Percentiles rank a stretch among this genome's conserved stretches.
Evolutionary conservation across 2,888 invertebrate species (phyloP).

Genomic region (Emmelina monodactyla): DNA sequence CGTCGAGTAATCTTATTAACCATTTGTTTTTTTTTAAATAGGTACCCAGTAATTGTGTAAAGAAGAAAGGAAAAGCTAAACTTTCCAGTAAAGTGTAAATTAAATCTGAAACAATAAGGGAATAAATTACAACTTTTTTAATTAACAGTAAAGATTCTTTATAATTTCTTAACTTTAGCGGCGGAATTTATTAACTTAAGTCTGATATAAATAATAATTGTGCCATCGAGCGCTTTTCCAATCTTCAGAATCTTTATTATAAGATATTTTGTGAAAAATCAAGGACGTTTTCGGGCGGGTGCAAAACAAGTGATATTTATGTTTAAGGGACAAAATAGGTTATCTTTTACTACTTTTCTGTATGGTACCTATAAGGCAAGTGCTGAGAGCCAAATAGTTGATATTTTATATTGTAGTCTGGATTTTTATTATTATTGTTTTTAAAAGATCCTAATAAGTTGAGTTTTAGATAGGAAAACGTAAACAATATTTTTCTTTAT

Average conservation of each 20-base stretch:
- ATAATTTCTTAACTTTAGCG: background rate
- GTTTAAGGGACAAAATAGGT: too few relatives aligned
- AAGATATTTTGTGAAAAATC: too few relatives aligned
- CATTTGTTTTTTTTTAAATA: constrained; percentile 26
- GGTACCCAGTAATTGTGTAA: constrained; percentile 18
- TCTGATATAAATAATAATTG: too few relatives aligned
- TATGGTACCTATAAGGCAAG: too few relatives aligned
- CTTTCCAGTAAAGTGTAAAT: constrained; percentile 3
- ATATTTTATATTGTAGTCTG: too few relatives aligned
- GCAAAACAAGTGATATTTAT: too few relatives aligned
- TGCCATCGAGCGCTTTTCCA: too few relatives aligned
- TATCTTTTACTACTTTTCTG: too few relatives aligned
- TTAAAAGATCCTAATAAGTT: background rate
- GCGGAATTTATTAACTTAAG: background rate
- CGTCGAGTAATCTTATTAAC: constrained; percentile 40
- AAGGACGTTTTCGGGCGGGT: too few relatives aligned
- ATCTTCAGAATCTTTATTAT: too few relatives aligned
- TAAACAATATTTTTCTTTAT: background rate
- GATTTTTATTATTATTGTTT: too few relatives aligned
- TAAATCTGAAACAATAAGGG: constrained; percentile 1
- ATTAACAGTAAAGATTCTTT: background rate
- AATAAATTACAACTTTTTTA: constrained; percentile 2
- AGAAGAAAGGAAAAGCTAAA: constrained; percentile 1
- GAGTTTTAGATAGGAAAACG: background rate
- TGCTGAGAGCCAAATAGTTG: too few relatives aligned